Percentiles rank a stretch among this genome's conserved stretches.
Evolutionary conservation across 2,888 invertebrate genomes (phyloP).

Genomic region (Rhagophthalmus giganteus): DNA sequence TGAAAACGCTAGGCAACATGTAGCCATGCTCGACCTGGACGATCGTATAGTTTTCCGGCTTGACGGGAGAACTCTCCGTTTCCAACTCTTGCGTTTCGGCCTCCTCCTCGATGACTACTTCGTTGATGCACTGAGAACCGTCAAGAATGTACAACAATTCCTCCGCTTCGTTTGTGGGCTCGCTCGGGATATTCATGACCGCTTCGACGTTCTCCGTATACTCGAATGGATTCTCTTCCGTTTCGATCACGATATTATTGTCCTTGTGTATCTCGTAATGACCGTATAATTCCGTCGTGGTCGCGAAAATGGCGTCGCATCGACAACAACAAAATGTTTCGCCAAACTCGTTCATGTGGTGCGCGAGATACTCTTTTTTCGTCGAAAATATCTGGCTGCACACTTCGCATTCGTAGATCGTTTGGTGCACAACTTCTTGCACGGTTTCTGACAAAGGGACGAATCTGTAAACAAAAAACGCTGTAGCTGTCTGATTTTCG

Average conservation of each 20-base stretch:
- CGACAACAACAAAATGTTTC: slow-evolving; percentile 48
- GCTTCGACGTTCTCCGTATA: slow-evolving; percentile 40
- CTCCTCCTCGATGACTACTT: slow-evolving; percentile 49
- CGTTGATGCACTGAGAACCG: slow-evolving; percentile 48
- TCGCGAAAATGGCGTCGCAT: slow-evolving; percentile 44
- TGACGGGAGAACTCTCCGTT: slow-evolving; percentile 11
- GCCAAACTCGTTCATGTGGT: slow-evolving; percentile 46
- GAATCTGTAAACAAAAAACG: slow-evolving; percentile 39
- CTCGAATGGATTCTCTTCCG: slow-evolving; percentile 14
- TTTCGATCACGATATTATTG: slow-evolving; percentile 29
- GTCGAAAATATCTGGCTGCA: slow-evolving; percentile 47
- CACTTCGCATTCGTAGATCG: slow-evolving; percentile 49
- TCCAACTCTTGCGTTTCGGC: slow-evolving; percentile 27
- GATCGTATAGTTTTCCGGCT: slow-evolving; percentile 40
- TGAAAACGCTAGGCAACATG: slow-evolving; percentile 45
- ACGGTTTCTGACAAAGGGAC: slow-evolving; percentile 28
- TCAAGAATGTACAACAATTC: slow-evolving; percentile 51
- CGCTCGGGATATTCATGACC: slow-evolving; percentile 39
- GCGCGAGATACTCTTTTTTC: slow-evolving; percentile 46
- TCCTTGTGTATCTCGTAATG: slow-evolving; percentile 49
- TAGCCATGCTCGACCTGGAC: slow-evolving; percentile 53
- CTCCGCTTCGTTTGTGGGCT: slow-evolving; percentile 35
- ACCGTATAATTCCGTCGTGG: slow-evolving; percentile 45
- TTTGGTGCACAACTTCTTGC: slow-evolving; percentile 13
- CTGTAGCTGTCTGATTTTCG: neutral